phyloP scores from a whole-genome alignment of 2,888 invertebrate species.

The Campoletis raptor region DNA sequence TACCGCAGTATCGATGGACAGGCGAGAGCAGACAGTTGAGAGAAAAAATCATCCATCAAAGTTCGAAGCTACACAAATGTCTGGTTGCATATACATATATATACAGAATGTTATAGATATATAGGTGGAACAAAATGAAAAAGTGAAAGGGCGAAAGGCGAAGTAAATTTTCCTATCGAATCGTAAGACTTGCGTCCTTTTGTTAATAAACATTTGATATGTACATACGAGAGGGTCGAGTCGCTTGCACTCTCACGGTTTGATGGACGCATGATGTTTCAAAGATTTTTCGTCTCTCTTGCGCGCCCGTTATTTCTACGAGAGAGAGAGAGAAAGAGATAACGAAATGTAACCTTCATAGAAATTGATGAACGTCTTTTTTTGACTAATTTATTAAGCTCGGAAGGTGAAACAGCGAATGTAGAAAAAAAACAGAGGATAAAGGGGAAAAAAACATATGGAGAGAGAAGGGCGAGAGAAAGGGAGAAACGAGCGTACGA shows the following conservation, averaged over 20 bases:
- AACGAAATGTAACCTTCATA: conserved; percentile 76
- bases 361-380: conserved; percentile 83
- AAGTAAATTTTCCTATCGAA: conserved; percentile 4
- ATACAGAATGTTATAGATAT: conserved; percentile 70
- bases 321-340: conserved; percentile 55
- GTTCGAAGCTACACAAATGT: conserved; percentile 77
- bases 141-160: conserved; percentile 63
- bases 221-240: conserved; percentile 20
- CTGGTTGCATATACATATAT: conserved; percentile 68
- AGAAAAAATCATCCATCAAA: conserved; percentile 83
- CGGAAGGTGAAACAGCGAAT: conserved; percentile 63
- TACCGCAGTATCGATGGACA: conserved; percentile 62
- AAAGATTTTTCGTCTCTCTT: conserved; percentile 50
- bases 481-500: conserved; percentile 78
- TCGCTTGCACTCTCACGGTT: conserved; percentile 65
- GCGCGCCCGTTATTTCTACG: conserved; percentile 65
- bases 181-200: conserved; percentile 23
- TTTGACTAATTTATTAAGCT: conserved; percentile 83
- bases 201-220: conserved; percentile 1
- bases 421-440: conserved; percentile 33
- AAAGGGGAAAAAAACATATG: conserved; percentile 9
- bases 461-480: conserved; percentile 32
- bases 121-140: conserved; percentile 22
- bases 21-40: conserved; percentile 66
- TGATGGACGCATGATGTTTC: conserved; percentile 75